Percentiles rank a stretch among this genome's conserved stretches.
Evolutionary conservation across 1,140 invertebrate species (phyloP).

Genomic region (Drosophila elegans): DNA sequence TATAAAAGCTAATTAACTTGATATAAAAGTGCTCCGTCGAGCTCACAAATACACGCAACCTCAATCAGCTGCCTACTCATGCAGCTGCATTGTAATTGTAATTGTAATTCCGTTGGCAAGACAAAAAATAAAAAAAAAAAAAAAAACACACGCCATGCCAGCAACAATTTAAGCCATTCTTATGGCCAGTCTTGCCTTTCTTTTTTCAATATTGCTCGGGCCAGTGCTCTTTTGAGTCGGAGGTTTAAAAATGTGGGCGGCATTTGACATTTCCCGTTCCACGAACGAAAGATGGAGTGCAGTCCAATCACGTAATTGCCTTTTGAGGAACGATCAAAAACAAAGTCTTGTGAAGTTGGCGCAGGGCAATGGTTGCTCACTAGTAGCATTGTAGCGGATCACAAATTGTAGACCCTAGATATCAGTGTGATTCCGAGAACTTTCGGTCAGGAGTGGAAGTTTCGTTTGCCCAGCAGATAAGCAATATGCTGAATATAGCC

Average conservation of each 20-base stretch:
- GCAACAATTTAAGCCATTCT: slow-evolving; percentile 45
- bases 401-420: not conserved
- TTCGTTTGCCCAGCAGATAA: slow-evolving; percentile 15
- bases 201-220: slow-evolving; percentile 18
- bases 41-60: slow-evolving; percentile 19
- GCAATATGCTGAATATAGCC: not conserved
- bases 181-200: slow-evolving; percentile 25
- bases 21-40: slow-evolving; percentile 53
- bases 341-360: not conserved
- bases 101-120: slow-evolving; percentile 56
- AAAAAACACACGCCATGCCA: slow-evolving; percentile 28
- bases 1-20: slow-evolving; percentile 58
- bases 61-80: slow-evolving; percentile 54
- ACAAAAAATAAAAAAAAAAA: slow-evolving; percentile 36
- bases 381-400: not conserved
- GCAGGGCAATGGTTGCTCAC: not conserved
- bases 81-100: slow-evolving; percentile 45
- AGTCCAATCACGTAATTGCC: slow-evolving; percentile 53
- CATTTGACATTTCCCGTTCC: slow-evolving; percentile 59
- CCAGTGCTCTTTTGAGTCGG: slow-evolving; percentile 19
- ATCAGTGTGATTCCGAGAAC: not conserved
- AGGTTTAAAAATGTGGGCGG: slow-evolving; percentile 18
- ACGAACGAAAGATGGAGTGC: slow-evolving; percentile 2
- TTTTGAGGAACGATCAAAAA: slow-evolving; percentile 2
- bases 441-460: not conserved